Conservation (phyloP, 53 echinoderm and acorn worm species). For the Holothuria leucospilota region DNA sequence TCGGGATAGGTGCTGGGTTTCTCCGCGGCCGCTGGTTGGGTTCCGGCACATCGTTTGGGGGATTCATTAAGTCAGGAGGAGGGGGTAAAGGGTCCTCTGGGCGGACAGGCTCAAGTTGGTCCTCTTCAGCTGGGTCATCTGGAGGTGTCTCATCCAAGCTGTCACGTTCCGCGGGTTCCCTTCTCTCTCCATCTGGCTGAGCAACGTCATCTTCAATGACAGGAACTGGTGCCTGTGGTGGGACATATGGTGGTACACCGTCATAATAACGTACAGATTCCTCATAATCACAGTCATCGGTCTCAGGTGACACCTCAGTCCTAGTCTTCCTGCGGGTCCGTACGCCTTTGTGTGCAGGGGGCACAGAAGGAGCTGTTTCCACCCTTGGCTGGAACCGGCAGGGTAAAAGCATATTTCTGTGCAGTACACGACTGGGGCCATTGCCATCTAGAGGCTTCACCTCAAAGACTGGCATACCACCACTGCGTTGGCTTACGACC, state of each 20-base stretch:
- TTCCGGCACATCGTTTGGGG: not conserved
- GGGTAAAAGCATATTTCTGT: slow-evolving; percentile 67
- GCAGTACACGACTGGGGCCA: slow-evolving; percentile 53
- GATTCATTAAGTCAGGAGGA: not conserved
- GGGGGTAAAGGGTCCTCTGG: not conserved
- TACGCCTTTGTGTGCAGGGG: not conserved
- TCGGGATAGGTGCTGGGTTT: not conserved
- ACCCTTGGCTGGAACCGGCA: slow-evolving; percentile 48
- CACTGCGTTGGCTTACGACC: slow-evolving; percentile 50
- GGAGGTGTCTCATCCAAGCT: not conserved
- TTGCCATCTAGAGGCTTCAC: slow-evolving; percentile 60
- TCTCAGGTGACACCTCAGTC: not conserved
- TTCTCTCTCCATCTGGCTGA: too few species aligned
- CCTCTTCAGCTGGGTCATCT: not conserved
- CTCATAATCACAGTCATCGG: not conserved
- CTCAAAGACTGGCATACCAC: slow-evolving; percentile 59
- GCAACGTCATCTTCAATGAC: not conserved
- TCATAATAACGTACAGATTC: not conserved
- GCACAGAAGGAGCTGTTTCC: not conserved
- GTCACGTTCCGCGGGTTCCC: not conserved
- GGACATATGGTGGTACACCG: not conserved
- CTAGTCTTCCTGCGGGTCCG: not conserved
- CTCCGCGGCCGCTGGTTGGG: not conserved
- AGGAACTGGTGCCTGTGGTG: not conserved
- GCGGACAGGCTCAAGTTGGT: not conserved